Percentiles rank a stretch among this genome's conserved stretches.
Evolutionary conservation across 1,140 invertebrate genomes (phyloP).

Genomic region (Luehdorfia chinensis): DNA sequence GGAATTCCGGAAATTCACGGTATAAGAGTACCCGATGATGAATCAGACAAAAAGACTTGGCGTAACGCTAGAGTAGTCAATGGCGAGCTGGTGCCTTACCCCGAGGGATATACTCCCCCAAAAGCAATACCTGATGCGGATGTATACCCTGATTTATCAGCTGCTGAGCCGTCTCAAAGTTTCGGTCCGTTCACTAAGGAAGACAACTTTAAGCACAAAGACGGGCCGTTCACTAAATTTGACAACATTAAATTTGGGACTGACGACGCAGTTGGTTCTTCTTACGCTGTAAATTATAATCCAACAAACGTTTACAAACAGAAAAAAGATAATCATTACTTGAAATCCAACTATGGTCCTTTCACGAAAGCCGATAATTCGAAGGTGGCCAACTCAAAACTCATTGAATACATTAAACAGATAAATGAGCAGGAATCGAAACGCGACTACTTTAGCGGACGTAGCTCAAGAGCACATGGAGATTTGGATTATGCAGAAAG

Average conservation of each 20-base stretch:
- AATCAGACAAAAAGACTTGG: conserved; percentile 89
- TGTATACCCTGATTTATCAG: conserved; percentile 71
- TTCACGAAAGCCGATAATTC: conserved; percentile 79
- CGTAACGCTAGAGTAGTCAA: conserved; percentile 92
- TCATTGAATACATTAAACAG: conserved; percentile 81
- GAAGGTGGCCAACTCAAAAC: conserved; percentile 75
- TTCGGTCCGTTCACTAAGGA: conserved; percentile 74
- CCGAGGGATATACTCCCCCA: conserved; percentile 81
- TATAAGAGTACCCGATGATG: conserved; percentile 88
- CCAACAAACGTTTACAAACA: conserved; percentile 56
- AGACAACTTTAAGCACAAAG: conserved; percentile 68
- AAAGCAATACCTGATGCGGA: conserved; percentile 78
- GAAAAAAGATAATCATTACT: conserved; percentile 64
- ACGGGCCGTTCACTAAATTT: conserved; percentile 74
- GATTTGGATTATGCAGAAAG: conserved; percentile 69
- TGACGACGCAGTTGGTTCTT: conserved; percentile 45
- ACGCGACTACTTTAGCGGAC: conserved; percentile 76
- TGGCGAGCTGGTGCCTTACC: conserved; percentile 84
- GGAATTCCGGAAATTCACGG: conserved; percentile 89
- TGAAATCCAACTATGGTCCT: conserved; percentile 74
- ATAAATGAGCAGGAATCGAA: conserved; percentile 80
- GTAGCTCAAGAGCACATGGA: conserved; percentile 73
- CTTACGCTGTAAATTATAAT: conserved; percentile 59
- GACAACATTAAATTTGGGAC: conserved; percentile 69
- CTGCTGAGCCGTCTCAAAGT: conserved; percentile 50